phyloP scores from a whole-genome alignment of 2,888 invertebrate genomes.

The Dexiosoma caninum region DNA sequence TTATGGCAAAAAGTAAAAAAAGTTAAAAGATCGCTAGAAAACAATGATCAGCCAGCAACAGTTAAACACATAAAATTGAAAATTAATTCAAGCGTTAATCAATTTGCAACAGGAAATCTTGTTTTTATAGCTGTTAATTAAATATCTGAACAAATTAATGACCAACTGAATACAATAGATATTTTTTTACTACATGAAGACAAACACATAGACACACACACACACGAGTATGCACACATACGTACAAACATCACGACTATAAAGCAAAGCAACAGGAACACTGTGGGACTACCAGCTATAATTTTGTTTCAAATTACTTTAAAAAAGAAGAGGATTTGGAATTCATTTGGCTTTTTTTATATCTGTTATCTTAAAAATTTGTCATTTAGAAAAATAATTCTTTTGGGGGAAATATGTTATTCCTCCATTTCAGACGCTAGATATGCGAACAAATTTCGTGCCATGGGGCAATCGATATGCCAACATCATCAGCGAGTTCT shows the following conservation, averaged over 20 bases:
- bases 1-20: neutral
- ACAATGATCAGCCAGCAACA: neutral
- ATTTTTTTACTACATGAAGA: neutral
- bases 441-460: no score
- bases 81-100: constrained; percentile 64
- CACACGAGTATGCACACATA: no score
- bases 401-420: no score
- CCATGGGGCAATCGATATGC: no score
- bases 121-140: constrained; percentile 65
- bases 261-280: neutral
- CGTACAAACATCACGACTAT: neutral
- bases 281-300: neutral
- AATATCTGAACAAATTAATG: constrained; percentile 60
- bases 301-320: no score
- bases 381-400: no score
- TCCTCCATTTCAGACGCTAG: no score
- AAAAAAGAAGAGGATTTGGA: no score
- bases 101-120: constrained; percentile 65
- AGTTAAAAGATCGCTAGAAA: neutral
- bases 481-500: no score
- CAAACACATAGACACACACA: neutral
- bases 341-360: no score
- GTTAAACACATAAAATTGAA: constrained; percentile 26
- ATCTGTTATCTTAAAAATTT: no score
- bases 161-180: constrained; percentile 15